Evolutionary conservation across 2,888 invertebrate genomes (phyloP), one percentile per base, ranked within the genome.

Genomic region (Netelia virgata): DNA sequence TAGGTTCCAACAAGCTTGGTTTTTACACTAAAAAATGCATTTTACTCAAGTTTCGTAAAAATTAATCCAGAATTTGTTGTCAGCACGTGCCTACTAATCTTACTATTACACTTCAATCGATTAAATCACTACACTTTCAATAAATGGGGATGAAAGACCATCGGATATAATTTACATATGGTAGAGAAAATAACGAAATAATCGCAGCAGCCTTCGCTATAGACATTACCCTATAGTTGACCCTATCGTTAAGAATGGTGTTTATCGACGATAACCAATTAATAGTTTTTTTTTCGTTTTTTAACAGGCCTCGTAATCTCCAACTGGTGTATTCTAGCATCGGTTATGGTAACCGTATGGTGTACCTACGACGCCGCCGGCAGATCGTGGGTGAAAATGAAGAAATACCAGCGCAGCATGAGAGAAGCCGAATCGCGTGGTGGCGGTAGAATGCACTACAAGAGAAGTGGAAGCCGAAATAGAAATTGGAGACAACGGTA

Each of bases 331-430:
- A 95, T 97, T 85, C 93, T 97, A 84, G 94, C 97, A 79, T 96
- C 96, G 81, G 95, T 97, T 74, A 91, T 97, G 85, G 95, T 97
- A 87, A 97, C 97, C 5, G 96, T 97, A 50, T 98, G 97, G 97
- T 97, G 97, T 93, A 97, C 97, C 1, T 98, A 97, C 94, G 97
- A 98, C 94, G 95, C 97, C 0, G 97, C 97, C n/a, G 98, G 98
- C 16, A 94, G 97, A 73, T 97, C 97, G 68, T 98, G 97, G 97
- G 97, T 98, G 36, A 97, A 97, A 94, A 97, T 97, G 97, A 97
- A 97, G 93, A 95, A 97, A 90, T 97, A 97, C 93, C 97, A 97
- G 93, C 95, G 97, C 85, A 97, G 97, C 86, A 96, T 97, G 96
- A 95, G 96, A 87, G 96, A 97, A 91, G 96, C 96, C 23, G 96